These are phyloP conservation scores for Clarias macrocephalus DNA, from an alignment of 2,113 vertebrate species.

Conservation along the genomic window DNA sequence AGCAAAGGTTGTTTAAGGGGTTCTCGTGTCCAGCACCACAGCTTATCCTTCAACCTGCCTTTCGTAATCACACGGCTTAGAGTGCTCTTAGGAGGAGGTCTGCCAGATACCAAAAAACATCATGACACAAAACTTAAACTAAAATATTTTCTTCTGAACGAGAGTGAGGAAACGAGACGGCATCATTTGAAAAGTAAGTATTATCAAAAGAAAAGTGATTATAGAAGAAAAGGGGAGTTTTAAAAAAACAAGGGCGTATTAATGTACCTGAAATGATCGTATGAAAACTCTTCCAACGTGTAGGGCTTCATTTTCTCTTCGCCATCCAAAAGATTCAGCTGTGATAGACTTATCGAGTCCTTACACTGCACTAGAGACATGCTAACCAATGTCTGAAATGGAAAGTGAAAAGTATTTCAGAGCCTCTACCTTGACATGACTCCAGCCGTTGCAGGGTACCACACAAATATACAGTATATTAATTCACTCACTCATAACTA, in stretches of 20 bases:
- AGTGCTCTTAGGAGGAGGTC: conserved; percentile 94
- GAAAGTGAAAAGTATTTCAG: neutral
- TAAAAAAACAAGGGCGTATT: neutral
- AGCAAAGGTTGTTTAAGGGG: conserved; percentile 92
- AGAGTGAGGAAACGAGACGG: neutral
- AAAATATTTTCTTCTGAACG: neutral
- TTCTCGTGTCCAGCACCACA: conserved; percentile 94
- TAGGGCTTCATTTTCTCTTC: conserved; percentile 85
- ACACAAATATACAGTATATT: neutral
- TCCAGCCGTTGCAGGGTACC: neutral
- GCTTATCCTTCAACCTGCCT: conserved; percentile 88
- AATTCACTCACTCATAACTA: neutral
- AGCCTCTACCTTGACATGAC: neutral
- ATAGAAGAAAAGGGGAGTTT: neutral
- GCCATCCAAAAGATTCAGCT: conserved; percentile 75
- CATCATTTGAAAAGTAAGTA: neutral
- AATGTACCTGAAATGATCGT: conserved; percentile 91
- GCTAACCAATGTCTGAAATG: conserved; percentile 83
- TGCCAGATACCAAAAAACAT: conserved; percentile 52
- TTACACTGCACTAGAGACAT: conserved; percentile 94
- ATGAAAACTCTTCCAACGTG: conserved; percentile 95
- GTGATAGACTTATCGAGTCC: conserved; percentile 81
- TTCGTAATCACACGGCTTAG: conserved; percentile 94
- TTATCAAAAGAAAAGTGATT: neutral
- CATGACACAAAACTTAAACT: neutral